Percentiles rank a stretch among this genome's conserved stretches.
These are phyloP conservation scores for Lymantria monacha DNA, from an alignment of 2,888 invertebrate genomes.

Conservation along the genomic window DNA sequence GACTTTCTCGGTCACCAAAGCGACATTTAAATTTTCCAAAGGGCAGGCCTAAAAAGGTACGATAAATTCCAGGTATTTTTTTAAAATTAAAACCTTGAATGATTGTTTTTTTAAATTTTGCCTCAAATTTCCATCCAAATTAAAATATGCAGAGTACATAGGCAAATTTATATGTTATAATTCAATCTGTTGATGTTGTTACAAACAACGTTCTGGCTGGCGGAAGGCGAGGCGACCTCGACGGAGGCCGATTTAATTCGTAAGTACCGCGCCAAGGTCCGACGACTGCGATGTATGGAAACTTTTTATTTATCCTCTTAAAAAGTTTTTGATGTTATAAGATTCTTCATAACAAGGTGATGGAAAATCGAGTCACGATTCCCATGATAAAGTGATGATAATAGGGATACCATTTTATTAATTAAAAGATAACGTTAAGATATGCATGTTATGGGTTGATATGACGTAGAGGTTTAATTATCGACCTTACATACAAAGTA, in stretches of 20 bases:
- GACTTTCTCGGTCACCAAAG: no score
- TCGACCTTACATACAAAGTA: no score
- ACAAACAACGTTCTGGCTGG: slow-evolving; percentile 34
- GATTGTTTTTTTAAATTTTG: no score
- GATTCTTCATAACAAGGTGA: slow-evolving; percentile 27
- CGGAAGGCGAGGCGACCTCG: slow-evolving; percentile 57
- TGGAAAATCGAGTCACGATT: slow-evolving; percentile 3
- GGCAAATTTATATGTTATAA: slow-evolving; percentile 16
- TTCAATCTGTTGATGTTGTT: slow-evolving; percentile 23
- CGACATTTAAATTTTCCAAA: no score
- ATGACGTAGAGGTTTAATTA: no score
- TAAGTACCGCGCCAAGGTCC: slow-evolving; percentile 64
- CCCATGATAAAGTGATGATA: no score
- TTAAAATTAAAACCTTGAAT: no score
- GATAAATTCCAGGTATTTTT: no score
- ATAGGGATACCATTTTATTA: no score
- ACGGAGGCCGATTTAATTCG: slow-evolving; percentile 59
- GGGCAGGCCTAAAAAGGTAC: no score
- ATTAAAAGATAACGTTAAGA: no score
- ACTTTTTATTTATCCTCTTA: slow-evolving; percentile 49
- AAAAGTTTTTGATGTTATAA: slow-evolving; percentile 25
- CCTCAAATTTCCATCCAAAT: background rate
- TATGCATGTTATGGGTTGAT: no score
- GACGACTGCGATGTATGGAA: slow-evolving; percentile 45
- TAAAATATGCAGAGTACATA: background rate